Conservation (phyloP, 1,140 invertebrate species). For the Nixonia krombeini region DNA sequence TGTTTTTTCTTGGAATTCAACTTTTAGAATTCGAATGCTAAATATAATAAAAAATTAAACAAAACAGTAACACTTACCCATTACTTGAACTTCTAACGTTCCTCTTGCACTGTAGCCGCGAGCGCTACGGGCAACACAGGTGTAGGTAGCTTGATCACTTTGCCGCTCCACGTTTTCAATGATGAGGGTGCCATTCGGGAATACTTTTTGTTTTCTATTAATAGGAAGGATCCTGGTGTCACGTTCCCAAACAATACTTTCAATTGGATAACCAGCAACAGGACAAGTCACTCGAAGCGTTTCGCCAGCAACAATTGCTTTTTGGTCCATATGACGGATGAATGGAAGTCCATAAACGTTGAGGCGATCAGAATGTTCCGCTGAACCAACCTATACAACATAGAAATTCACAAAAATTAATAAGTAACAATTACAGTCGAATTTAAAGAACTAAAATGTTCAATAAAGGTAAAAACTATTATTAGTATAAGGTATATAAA, state of each 20-base stretch:
- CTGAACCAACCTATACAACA: conserved; percentile 80
- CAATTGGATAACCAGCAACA: conserved; percentile 94
- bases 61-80: conserved; percentile 82
- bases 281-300: conserved; percentile 91
- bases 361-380: conserved; percentile 87
- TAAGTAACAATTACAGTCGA: too few relatives aligned
- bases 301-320: conserved; percentile 94
- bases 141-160: conserved; percentile 94
- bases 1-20: not conserved
- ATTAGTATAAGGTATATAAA: too few relatives aligned
- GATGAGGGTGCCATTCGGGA: conserved; percentile 92
- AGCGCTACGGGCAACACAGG: conserved; percentile 91
- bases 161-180: conserved; percentile 93
- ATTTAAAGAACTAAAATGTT: too few relatives aligned
- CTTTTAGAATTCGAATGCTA: not conserved
- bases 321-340: conserved; percentile 93
- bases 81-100: conserved; percentile 92
- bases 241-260: conserved; percentile 94
- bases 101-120: conserved; percentile 90
- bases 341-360: conserved; percentile 94
- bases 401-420: not conserved
- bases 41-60: not conserved
- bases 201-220: conserved; percentile 95
- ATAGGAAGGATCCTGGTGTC: conserved; percentile 87
- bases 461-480: too few relatives aligned